phyloP scores from a whole-genome alignment of 2,113 vertebrate genomes.

The Varanus salvator region DNA sequence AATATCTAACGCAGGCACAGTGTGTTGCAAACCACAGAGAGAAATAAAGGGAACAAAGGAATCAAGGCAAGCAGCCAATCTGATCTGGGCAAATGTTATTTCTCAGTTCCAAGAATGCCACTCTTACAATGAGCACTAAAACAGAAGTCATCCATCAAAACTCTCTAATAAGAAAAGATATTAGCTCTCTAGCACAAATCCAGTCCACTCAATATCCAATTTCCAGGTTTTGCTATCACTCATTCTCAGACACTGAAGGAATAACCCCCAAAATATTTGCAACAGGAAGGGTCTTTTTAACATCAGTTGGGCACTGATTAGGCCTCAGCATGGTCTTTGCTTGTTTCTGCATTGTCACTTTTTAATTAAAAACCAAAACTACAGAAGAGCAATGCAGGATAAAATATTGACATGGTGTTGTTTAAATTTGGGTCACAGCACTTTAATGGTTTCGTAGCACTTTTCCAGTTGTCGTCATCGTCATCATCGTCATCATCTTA shows the following conservation, averaged over 20 bases:
- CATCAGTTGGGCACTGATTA: background rate
- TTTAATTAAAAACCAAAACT: background rate
- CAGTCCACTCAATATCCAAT: slow-evolving; percentile 12
- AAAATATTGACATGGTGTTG: background rate
- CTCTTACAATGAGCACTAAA: slow-evolving; percentile 1
- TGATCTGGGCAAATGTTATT: slow-evolving; percentile 6
- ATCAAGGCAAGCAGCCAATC: slow-evolving; percentile 1
- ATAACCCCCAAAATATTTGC: background rate
- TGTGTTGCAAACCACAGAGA: background rate
- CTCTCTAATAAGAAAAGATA: slow-evolving; percentile 20
- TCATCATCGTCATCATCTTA: no score
- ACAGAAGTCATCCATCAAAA: slow-evolving; percentile 27
- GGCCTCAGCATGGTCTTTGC: background rate
- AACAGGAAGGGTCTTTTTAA: background rate
- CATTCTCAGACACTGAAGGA: background rate
- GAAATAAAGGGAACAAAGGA: background rate
- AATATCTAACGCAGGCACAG: background rate
- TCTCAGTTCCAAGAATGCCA: slow-evolving; percentile 11
- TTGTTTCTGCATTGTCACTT: background rate
- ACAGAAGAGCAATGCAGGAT: background rate
- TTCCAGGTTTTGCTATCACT: background rate
- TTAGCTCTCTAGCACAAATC: slow-evolving; percentile 14
- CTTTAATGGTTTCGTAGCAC: background rate
- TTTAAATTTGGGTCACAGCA: background rate
- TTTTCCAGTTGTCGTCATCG: background rate